Evolutionary conservation across 1,140 invertebrate genomes (phyloP).

Genomic region (Oryzaephilus surinamensis): DNA sequence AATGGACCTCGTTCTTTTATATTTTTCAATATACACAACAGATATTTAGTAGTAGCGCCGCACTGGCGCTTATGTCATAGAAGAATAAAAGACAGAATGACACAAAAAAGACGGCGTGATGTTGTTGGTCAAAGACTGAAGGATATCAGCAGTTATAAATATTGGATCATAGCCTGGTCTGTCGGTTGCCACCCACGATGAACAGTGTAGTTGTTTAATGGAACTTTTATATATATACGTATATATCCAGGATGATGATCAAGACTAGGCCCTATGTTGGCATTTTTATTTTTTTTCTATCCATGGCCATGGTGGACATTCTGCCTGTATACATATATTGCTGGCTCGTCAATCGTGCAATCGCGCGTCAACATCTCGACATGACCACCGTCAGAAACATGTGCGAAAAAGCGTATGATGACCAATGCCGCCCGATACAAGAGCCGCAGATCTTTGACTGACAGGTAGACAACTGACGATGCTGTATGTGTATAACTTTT

Average conservation of each 20-base stretch:
- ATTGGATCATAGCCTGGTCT: constrained; percentile 15
- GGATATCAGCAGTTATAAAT: constrained; percentile 17
- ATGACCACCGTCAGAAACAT: constrained; percentile 25
- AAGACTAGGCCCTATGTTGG: too few relatives aligned
- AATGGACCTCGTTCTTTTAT: constrained; percentile 1
- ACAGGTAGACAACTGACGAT: too few relatives aligned
- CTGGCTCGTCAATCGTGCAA: constrained; percentile 27
- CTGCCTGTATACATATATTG: constrained; percentile 14
- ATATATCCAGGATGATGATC: constrained; percentile 8
- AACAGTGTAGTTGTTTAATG: not conserved
- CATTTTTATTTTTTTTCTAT: not conserved
- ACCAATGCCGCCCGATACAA: constrained; percentile 13
- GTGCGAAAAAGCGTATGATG: constrained; percentile 22
- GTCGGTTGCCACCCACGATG: constrained; percentile 15
- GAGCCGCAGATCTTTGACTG: too few relatives aligned
- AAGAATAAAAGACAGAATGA: constrained; percentile 6
- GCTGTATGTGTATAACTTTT: too few relatives aligned
- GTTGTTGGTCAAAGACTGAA: too few relatives aligned
- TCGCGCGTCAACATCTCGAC: constrained; percentile 29
- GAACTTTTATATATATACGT: not conserved
- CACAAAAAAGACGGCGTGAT: constrained; percentile 1
- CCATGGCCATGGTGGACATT: too few relatives aligned
- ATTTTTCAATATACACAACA: too few relatives aligned
- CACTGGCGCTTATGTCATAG: too few relatives aligned
- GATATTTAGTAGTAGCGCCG: too few relatives aligned